Conservation (phyloP, 2,888 invertebrate species). For the Clostera curtula region DNA sequence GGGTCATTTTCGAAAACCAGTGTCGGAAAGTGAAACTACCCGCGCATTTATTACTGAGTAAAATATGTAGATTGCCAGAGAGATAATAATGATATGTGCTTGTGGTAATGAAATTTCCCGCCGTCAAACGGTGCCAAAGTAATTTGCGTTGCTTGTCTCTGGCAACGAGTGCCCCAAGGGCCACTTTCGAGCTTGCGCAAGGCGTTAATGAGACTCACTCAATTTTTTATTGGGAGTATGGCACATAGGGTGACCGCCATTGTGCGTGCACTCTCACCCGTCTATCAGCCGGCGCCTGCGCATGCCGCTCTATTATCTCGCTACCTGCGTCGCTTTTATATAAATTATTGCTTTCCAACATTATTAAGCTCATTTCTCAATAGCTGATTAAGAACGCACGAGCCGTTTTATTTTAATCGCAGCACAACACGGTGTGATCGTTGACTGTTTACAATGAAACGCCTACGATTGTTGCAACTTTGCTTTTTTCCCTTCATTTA, state of each 20-base stretch:
- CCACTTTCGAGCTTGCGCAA: slow-evolving; percentile 73
- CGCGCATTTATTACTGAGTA: slow-evolving; percentile 71
- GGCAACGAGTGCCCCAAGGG: slow-evolving; percentile 68
- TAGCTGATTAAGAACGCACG: not conserved
- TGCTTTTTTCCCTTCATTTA: slow-evolving; percentile 30
- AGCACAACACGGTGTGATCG: slow-evolving; percentile 6
- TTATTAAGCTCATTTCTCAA: slow-evolving; percentile 4
- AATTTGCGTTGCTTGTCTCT: slow-evolving; percentile 73
- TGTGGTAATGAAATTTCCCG: slow-evolving; percentile 75
- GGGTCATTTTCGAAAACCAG: slow-evolving; percentile 73
- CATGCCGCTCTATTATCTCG: slow-evolving; percentile 4
- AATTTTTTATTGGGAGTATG: slow-evolving; percentile 57
- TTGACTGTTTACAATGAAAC: slow-evolving; percentile 21
- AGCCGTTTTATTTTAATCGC: slow-evolving; percentile 7
- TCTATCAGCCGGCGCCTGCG: slow-evolving; percentile 2
- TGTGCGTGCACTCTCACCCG: slow-evolving; percentile 5
- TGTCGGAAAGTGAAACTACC: slow-evolving; percentile 73
- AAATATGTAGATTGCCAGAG: slow-evolving; percentile 73
- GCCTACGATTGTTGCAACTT: slow-evolving; percentile 29
- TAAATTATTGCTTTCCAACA: slow-evolving; percentile 7
- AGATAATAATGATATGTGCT: slow-evolving; percentile 76
- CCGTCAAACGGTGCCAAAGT: slow-evolving; percentile 75
- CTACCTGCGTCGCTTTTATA: slow-evolving; percentile 5
- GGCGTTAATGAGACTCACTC: slow-evolving; percentile 64
- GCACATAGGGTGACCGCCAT: slow-evolving; percentile 36